Conservation (phyloP, 2,888 invertebrate genomes). For the Agrilus cyanescens region DNA sequence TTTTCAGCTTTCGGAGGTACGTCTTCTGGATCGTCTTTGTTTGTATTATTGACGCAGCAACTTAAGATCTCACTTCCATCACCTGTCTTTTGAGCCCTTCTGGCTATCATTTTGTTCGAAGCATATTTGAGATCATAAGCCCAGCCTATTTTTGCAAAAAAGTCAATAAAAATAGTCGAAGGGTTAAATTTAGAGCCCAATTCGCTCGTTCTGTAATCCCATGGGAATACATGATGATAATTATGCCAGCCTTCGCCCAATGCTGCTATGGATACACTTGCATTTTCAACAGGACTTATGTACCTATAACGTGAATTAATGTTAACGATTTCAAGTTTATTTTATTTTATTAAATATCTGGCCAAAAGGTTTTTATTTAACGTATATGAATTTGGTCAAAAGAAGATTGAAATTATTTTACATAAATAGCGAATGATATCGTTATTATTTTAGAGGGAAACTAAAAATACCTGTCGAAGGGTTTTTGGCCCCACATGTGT, state of each 20-base stretch:
- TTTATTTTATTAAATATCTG: too few relatives aligned
- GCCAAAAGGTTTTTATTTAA: too few relatives aligned
- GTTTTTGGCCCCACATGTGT: conserved; percentile 85
- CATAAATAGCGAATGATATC: too few relatives aligned
- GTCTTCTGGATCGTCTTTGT: conserved; percentile 42
- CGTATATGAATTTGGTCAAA: too few relatives aligned
- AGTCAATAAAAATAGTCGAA: conserved; percentile 70
- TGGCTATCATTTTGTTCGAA: conserved; percentile 43
- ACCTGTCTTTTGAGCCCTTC: conserved; percentile 45
- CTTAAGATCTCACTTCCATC: conserved; percentile 42
- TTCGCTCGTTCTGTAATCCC: conserved; percentile 46
- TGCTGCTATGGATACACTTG: conserved; percentile 60
- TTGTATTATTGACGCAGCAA: conserved; percentile 33
- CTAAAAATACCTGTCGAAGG: conserved; percentile 67
- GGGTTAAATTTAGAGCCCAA: conserved; percentile 48
- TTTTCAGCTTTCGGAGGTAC: conserved; percentile 40
- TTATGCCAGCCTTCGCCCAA: conserved; percentile 78
- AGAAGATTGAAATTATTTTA: too few relatives aligned
- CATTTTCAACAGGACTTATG: conserved; percentile 61
- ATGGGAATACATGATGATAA: conserved; percentile 65
- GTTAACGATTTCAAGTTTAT: too few relatives aligned
- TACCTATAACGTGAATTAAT: conserved; percentile 38
- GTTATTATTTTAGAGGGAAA: too few relatives aligned
- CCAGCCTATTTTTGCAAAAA: conserved; percentile 67
- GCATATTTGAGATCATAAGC: conserved; percentile 68